phyloP scores from a whole-genome alignment of 2,888 invertebrate genomes.

The Neria commutata region DNA sequence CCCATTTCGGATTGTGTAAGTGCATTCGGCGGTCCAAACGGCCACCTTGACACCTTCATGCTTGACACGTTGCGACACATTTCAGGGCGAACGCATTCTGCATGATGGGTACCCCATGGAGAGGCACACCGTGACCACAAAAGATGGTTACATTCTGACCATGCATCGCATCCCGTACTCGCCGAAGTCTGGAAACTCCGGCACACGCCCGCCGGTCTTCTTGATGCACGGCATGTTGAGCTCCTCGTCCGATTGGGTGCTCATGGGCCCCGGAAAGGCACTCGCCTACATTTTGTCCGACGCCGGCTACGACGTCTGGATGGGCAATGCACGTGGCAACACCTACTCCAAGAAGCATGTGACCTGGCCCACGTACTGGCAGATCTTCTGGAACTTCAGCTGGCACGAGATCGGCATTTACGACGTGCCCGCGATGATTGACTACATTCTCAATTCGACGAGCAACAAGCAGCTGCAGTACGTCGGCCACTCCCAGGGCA shows the following conservation, averaged over 20 bases:
- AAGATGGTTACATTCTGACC: constrained; percentile 82
- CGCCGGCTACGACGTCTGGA: constrained; percentile 77
- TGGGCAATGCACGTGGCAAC: constrained; percentile 83
- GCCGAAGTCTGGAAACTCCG: constrained; percentile 25
- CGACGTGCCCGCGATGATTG: constrained; percentile 85
- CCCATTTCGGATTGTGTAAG: constrained; percentile 53
- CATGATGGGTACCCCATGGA: constrained; percentile 69
- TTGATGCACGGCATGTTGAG: constrained; percentile 51
- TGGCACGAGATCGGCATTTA: constrained; percentile 88
- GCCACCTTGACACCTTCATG: neutral
- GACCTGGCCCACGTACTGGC: constrained; percentile 50
- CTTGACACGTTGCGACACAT: neutral
- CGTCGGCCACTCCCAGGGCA: constrained; percentile 92
- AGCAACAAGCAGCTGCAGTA: constrained; percentile 63
- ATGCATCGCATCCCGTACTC: constrained; percentile 77
- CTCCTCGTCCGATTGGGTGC: constrained; percentile 47
- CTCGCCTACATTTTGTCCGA: constrained; percentile 65
- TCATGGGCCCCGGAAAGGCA: constrained; percentile 45
- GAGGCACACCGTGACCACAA: constrained; percentile 72
- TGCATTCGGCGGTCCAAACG: neutral
- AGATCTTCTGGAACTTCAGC: constrained; percentile 64
- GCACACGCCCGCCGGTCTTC: constrained; percentile 43
- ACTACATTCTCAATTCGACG: constrained; percentile 65
- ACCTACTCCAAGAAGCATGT: constrained; percentile 65
- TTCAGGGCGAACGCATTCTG: constrained; percentile 46